Base-by-base conservation (phyloP, 2,113 vertebrate genomes). In the Camelus dromedarius region DNA sequence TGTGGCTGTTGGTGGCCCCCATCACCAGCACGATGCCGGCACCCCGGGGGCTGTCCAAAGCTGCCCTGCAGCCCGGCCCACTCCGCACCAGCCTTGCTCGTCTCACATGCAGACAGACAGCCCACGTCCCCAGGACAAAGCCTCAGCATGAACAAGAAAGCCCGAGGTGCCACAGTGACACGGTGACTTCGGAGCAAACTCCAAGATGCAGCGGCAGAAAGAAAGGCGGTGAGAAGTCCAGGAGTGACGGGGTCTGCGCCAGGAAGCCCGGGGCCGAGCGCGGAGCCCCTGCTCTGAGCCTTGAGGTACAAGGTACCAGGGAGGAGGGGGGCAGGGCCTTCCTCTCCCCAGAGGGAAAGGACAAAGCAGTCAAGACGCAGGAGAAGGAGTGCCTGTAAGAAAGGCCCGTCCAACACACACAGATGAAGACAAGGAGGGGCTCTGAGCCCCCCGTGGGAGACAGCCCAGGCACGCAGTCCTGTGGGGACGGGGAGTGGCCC, bases 171-270 rank as follows among this genome's bases (percentile, higher is more conserved):
- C 28, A 2, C 5, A 54, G n/a, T 6, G 13, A 46, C 50, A n/a
- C 35, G 9, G 35, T 5, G 28, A 9, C 62, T 80, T 7, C 87
- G 5, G 12, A 50, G 88, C n/a, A 16, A 38, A 67, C 12, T 32
- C n/a, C 15, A 62, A 12, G 72, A 18, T 1, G 19, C 48, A 5
- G 19, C 0, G 1, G 18, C 35, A 3, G 38, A 32, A 56, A n/a
- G 13, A 46, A 67, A 22, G 76, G 28, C 1, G 0, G 18, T 5
- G 18, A 26, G 62, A n/a, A 56, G 35, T 12, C 58, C 87, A 30
- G 50, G 64, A 69, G 26, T 16, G 16, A 35, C 18, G 8, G 8
- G n/a, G 8, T n/a, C 50, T 56, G 19, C 0, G 0, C 46, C 73
- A 46, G 50, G 35, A 42, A 50, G 60, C 46, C 15, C 24, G 19